Percentiles rank a stretch among this genome's conserved stretches.
Evolutionary conservation across 2,888 invertebrate genomes (phyloP).

Genomic region (Onchidella celtica): DNA sequence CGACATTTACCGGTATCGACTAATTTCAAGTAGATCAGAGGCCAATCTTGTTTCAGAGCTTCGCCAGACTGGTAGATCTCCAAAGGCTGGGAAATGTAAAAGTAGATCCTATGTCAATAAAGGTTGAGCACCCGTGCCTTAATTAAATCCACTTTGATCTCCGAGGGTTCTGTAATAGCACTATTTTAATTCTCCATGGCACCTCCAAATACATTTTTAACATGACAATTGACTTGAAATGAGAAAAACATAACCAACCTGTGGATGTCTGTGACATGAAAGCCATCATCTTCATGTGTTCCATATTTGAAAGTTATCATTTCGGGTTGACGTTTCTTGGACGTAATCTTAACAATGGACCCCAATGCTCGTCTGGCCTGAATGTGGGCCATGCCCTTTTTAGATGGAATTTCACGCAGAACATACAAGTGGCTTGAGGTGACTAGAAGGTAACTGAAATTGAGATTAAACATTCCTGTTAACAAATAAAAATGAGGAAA

Average conservation of each 20-base stretch:
- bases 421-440: conserved; percentile 93
- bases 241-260: conserved; percentile 67
- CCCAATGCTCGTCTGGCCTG: conserved; percentile 93
- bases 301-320: conserved; percentile 98
- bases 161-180: no score
- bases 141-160: no score
- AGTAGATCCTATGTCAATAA: no score
- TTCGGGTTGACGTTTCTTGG: conserved; percentile 96
- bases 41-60: no score
- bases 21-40: no score
- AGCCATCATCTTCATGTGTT: conserved; percentile 75
- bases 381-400: conserved; percentile 89
- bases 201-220: no score
- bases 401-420: conserved; percentile 87
- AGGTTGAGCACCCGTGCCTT: no score
- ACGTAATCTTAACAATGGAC: conserved; percentile 97
- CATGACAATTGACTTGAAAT: no score
- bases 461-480: neutral
- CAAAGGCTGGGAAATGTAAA: no score
- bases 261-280: conserved; percentile 93
- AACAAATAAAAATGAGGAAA: neutral
- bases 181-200: no score
- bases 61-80: no score
- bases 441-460: conserved; percentile 89
- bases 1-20: no score